Evolutionary conservation across 2,797 vertebrate genomes (phyloP).

Genomic region (Eospalax fontanierii): DNA sequence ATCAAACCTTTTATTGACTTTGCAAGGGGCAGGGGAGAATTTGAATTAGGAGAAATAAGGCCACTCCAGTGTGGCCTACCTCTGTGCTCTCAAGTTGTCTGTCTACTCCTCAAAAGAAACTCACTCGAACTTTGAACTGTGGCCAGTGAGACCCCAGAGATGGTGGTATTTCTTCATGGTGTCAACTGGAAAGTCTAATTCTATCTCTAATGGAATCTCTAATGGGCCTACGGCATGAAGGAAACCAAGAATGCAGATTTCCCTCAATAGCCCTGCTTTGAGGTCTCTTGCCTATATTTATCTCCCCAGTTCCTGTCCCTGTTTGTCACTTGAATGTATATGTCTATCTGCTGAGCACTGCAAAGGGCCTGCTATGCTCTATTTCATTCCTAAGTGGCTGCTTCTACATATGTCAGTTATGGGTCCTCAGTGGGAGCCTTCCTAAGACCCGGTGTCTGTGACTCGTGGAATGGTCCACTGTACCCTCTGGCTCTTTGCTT

Average conservation of each 20-base stretch:
- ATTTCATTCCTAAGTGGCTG: not conserved
- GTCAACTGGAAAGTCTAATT: not conserved
- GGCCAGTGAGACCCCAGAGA: not conserved
- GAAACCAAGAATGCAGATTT: not conserved
- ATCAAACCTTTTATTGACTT: slow-evolving; percentile 8
- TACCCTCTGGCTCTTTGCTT: not conserved
- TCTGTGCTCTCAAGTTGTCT: not conserved
- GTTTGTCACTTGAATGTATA: not conserved
- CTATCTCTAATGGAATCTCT: not conserved
- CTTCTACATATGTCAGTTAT: not conserved
- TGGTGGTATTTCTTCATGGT: not conserved
- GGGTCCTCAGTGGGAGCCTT: not conserved
- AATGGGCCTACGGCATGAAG: not conserved
- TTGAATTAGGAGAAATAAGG: not conserved
- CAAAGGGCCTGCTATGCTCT: not conserved
- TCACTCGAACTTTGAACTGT: not conserved
- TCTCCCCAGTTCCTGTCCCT: not conserved
- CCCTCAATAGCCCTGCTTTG: not conserved
- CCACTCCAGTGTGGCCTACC: not conserved
- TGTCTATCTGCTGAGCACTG: not conserved
- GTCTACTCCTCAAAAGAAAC: not conserved
- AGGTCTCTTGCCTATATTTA: not conserved
- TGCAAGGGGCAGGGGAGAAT: not conserved
- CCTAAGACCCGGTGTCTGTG: not conserved
- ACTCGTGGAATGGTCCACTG: not conserved